These are phyloP conservation scores for Athalia cordata DNA, from an alignment of 2,888 invertebrate species.

Conservation along the genomic window DNA sequence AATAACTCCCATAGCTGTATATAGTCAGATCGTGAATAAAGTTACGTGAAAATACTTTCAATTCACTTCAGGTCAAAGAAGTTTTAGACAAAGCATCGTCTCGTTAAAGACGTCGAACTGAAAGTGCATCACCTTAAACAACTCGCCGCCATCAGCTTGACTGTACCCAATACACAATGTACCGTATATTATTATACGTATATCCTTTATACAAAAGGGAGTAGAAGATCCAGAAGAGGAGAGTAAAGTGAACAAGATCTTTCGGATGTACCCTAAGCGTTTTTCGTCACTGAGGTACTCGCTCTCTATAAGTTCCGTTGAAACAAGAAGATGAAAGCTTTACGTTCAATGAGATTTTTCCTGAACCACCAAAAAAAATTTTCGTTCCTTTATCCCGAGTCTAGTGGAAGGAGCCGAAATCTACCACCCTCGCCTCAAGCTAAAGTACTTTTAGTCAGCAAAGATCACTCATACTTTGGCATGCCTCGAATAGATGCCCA, in stretches of 20 bases:
- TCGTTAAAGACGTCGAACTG: constrained; percentile 23
- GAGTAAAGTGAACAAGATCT: constrained; percentile 22
- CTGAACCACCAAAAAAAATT: constrained; percentile 11
- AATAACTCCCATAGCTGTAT: constrained; percentile 49
- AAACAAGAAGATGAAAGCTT: constrained; percentile 18
- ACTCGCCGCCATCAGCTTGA: background rate
- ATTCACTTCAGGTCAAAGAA: constrained; percentile 53
- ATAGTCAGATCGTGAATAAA: constrained; percentile 50
- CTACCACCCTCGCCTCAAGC: background rate
- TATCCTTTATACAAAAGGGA: background rate
- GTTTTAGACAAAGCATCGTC: constrained; percentile 32
- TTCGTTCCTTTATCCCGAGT: background rate
- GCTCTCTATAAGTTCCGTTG: background rate
- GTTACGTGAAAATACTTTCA: constrained; percentile 53
- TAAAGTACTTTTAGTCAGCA: constrained; percentile 30
- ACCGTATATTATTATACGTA: constrained; percentile 6
- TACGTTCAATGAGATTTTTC: constrained; percentile 1
- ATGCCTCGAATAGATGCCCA: constrained; percentile 49
- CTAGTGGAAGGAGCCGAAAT: background rate
- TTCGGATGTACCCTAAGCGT: constrained; percentile 9
- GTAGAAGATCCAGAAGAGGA: background rate
- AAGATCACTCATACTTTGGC: constrained; percentile 44
- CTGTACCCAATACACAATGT: constrained; percentile 1
- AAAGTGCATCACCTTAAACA: constrained; percentile 36
- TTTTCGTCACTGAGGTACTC: background rate